phyloP scores from a whole-genome alignment of 92 coral and sea anemone species.

The Epizoanthus ramosus region DNA sequence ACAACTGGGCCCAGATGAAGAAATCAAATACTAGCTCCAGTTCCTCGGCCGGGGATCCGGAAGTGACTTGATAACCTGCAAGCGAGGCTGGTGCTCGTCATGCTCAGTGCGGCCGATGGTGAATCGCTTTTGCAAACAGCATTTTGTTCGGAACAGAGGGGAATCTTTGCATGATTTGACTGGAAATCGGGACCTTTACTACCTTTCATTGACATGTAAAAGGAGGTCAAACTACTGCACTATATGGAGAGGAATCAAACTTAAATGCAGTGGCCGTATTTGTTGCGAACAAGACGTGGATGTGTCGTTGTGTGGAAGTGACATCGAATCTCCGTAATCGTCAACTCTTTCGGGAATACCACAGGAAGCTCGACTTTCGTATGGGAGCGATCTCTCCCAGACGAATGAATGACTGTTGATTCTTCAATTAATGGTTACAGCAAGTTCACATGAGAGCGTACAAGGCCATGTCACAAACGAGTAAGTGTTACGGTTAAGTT shows the following conservation, averaged over 20 bases:
- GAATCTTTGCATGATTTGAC: conserved; percentile 27
- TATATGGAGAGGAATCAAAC: conserved; percentile 3
- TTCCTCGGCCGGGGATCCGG: conserved; percentile 12
- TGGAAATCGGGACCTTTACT: not conserved
- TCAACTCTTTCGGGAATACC: conserved; percentile 14
- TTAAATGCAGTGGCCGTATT: conserved; percentile 13
- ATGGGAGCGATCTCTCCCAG: conserved; percentile 28
- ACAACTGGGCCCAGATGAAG: too few species aligned
- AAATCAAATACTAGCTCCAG: too few species aligned
- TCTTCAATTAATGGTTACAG: conserved; percentile 19
- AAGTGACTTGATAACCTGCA: conserved; percentile 29
- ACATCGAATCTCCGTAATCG: not conserved
- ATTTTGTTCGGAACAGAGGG: conserved; percentile 1
- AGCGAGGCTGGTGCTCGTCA: conserved; percentile 35
- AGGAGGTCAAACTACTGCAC: conserved; percentile 1
- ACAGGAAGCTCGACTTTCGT: conserved; percentile 20
- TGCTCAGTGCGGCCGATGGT: conserved; percentile 35
- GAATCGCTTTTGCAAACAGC: conserved; percentile 38
- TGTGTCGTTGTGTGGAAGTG: conserved; percentile 24
- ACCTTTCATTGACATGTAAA: not conserved
- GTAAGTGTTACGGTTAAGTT: conserved; percentile 4
- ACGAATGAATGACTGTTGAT: conserved; percentile 14
- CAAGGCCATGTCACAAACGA: conserved; percentile 24
- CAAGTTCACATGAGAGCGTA: conserved; percentile 31
- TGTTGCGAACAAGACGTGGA: conserved; percentile 7